Percentiles rank a stretch among this genome's conserved stretches.
These are phyloP conservation scores for Archivesica marissinica DNA, from an alignment of 1,140 invertebrate species.

Conservation along the genomic window DNA sequence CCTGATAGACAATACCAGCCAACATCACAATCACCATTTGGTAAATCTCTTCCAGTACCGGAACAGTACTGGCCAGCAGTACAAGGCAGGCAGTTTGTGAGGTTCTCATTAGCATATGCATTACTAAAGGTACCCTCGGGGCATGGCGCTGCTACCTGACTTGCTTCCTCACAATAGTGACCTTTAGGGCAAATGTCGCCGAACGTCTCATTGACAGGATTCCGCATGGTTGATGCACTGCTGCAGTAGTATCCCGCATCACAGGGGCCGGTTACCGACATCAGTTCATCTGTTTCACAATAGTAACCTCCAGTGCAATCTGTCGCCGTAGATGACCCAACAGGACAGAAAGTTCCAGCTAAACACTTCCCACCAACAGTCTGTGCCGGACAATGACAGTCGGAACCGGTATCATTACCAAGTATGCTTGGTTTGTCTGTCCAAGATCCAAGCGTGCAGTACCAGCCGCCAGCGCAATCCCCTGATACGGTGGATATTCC, in stretches of 20 bases:
- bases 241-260: slow-evolving; percentile 80
- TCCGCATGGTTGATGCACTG: slow-evolving; percentile 74
- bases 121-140: slow-evolving; percentile 75
- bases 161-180: slow-evolving; percentile 80
- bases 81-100: slow-evolving; percentile 79
- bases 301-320: slow-evolving; percentile 79
- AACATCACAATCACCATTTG: slow-evolving; percentile 76
- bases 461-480: slow-evolving; percentile 78
- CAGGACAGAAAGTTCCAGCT: slow-evolving; percentile 80
- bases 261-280: slow-evolving; percentile 75
- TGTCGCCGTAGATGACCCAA: slow-evolving; percentile 71
- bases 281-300: slow-evolving; percentile 76
- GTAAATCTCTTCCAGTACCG: slow-evolving; percentile 74
- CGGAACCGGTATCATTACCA: slow-evolving; percentile 71
- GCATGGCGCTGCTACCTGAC: slow-evolving; percentile 73
- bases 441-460: slow-evolving; percentile 80
- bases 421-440: slow-evolving; percentile 72
- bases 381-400: slow-evolving; percentile 77
- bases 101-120: slow-evolving; percentile 76
- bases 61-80: slow-evolving; percentile 81
- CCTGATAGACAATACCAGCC: slow-evolving; percentile 82
- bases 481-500: slow-evolving; percentile 75
- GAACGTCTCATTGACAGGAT: slow-evolving; percentile 79
- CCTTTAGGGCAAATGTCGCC: slow-evolving; percentile 81
- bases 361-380: slow-evolving; percentile 79